Conservation (phyloP, 2,888 invertebrate species). For the Agonopterix heracliana region DNA sequence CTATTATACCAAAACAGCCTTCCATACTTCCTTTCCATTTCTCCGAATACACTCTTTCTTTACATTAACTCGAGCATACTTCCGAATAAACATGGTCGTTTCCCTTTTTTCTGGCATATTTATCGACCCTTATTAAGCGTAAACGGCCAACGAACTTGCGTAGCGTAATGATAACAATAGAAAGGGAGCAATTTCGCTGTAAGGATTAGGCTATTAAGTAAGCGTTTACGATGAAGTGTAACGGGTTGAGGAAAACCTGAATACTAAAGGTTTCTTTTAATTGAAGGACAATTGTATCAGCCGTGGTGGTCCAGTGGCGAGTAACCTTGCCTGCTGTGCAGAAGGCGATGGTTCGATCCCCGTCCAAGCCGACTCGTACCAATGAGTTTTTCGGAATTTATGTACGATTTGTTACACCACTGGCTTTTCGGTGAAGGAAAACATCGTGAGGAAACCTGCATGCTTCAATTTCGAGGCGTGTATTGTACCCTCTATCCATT, state of each 20-base stretch:
- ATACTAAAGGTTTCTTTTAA: neutral
- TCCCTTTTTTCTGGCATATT: conserved; percentile 17
- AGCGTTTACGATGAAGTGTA: neutral
- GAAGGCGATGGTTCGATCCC: too few species aligned
- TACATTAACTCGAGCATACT: conserved; percentile 9
- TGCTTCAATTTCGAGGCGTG: too few species aligned
- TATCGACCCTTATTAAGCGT: conserved; percentile 18
- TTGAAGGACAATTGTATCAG: neutral
- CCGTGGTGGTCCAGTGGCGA: too few species aligned
- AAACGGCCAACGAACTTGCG: conserved; percentile 15
- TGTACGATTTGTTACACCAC: too few species aligned
- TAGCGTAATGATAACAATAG: conserved; percentile 18
- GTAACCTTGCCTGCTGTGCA: too few species aligned
- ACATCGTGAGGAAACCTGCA: too few species aligned
- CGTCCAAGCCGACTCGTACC: too few species aligned
- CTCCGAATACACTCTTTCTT: neutral
- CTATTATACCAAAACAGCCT: too few species aligned
- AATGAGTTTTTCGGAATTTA: too few species aligned
- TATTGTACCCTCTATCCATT: too few species aligned
- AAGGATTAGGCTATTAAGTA: conserved; percentile 3
- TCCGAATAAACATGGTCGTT: conserved; percentile 14
- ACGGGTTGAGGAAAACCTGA: neutral
- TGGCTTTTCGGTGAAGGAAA: too few species aligned
- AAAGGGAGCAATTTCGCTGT: conserved; percentile 13
- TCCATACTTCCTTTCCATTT: too few species aligned